phyloP scores from a whole-genome alignment of 2,888 invertebrate genomes.

The Apodemia zela region DNA sequence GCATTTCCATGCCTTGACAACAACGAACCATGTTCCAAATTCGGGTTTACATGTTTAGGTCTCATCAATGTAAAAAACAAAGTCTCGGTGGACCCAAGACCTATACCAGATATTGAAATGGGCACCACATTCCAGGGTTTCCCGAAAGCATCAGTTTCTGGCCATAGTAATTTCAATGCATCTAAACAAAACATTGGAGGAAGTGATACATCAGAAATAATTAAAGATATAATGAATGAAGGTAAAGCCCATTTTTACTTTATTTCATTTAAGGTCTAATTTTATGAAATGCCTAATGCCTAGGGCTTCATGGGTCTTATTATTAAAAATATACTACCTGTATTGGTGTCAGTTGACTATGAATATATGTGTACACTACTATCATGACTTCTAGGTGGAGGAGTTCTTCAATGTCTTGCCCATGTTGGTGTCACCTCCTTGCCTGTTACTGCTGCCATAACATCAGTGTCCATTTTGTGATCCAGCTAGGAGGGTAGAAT shows the following conservation, averaged over 20 bases:
- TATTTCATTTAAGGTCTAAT: too few species aligned
- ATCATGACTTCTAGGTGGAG: too few species aligned
- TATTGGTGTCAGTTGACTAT: too few species aligned
- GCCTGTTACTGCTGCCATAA: too few species aligned
- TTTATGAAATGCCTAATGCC: too few species aligned
- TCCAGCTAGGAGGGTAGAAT: too few species aligned
- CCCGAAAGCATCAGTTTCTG: constrained; percentile 55
- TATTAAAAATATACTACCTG: too few species aligned
- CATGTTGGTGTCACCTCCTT: too few species aligned
- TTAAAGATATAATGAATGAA: constrained; percentile 66
- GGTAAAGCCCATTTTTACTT: constrained; percentile 42
- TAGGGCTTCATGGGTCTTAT: too few species aligned
- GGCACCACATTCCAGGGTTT: constrained; percentile 53
- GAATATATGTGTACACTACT: too few species aligned
- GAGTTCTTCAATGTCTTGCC: too few species aligned
- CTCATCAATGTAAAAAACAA: constrained; percentile 86
- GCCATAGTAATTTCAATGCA: constrained; percentile 57
- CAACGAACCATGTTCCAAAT: constrained; percentile 94
- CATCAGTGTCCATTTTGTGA: too few species aligned
- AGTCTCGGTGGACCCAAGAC: constrained; percentile 47
- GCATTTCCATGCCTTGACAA: constrained; percentile 96
- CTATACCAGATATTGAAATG: constrained; percentile 59
- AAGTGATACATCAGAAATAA: constrained; percentile 70
- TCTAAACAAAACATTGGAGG: constrained; percentile 65
- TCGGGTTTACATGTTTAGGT: constrained; percentile 94